Conservation (phyloP, 2,113 vertebrate species). For the Actenoides lindsayi region DNA sequence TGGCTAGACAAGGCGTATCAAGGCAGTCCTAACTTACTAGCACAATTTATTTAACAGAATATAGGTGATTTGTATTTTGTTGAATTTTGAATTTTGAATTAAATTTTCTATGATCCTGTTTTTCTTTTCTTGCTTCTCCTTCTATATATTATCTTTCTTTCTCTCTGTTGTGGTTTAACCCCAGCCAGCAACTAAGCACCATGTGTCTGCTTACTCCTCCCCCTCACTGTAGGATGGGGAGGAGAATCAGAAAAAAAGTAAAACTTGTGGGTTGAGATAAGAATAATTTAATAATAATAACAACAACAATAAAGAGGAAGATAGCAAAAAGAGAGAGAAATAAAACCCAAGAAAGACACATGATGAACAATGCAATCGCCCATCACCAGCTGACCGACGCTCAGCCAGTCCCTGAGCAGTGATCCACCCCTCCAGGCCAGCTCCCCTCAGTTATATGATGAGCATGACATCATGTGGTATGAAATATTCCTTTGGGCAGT, state of each 20-base stretch:
- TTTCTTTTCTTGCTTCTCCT: not conserved
- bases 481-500: not conserved
- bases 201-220: not conserved
- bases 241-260: not conserved
- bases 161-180: not conserved
- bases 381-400: not conserved
- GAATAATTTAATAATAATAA: not conserved
- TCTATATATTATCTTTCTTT: not conserved
- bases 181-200: not conserved
- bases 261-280: not conserved
- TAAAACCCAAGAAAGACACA: not conserved
- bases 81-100: not conserved
- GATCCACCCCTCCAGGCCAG: not conserved
- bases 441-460: not conserved
- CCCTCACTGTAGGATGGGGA: not conserved
- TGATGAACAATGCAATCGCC: not conserved
- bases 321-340: not conserved
- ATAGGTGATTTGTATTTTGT: not conserved
- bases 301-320: not conserved
- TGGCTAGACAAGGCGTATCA: constrained; percentile 38
- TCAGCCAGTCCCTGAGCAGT: not conserved
- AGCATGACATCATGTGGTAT: not conserved
- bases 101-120: not conserved
- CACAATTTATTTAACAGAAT: not conserved
- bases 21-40: constrained; percentile 31